Percentiles rank a stretch among this genome's conserved stretches.
Evolutionary conservation across 1,140 invertebrate genomes (phyloP).

Genomic region (Leptopilina clavipes): DNA sequence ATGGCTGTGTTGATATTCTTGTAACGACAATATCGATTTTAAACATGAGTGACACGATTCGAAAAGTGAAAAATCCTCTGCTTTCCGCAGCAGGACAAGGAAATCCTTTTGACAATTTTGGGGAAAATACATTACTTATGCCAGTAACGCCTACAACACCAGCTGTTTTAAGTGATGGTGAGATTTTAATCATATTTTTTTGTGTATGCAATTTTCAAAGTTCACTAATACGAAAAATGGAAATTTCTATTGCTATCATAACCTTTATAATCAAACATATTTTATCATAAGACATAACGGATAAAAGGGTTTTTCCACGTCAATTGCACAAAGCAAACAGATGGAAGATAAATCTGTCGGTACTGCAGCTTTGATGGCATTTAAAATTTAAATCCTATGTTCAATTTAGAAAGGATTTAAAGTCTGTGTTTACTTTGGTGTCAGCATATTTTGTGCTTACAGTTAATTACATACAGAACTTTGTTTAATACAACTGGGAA

Average conservation of each 20-base stretch:
- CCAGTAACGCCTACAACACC: slow-evolving; percentile 70
- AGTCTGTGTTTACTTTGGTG: too few relatives aligned
- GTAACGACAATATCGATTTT: slow-evolving; percentile 47
- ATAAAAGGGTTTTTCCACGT: not conserved
- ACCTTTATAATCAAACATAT: not conserved
- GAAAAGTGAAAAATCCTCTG: slow-evolving; percentile 70
- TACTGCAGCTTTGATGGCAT: slow-evolving; percentile 9
- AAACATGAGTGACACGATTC: slow-evolving; percentile 63
- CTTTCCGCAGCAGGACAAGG: slow-evolving; percentile 69
- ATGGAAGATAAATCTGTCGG: slow-evolving; percentile 28
- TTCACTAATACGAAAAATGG: slow-evolving; percentile 12
- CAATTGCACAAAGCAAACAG: slow-evolving; percentile 1
- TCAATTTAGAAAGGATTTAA: not conserved
- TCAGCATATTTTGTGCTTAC: too few relatives aligned
- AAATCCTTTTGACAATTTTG: slow-evolving; percentile 68
- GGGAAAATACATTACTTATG: slow-evolving; percentile 65
- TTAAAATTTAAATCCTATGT: slow-evolving; percentile 14
- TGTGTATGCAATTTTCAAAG: slow-evolving; percentile 53
- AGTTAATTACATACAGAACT: too few relatives aligned
- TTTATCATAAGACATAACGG: not conserved
- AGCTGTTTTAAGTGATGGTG: slow-evolving; percentile 67
- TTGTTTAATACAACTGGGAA: too few relatives aligned
- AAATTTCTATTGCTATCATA: slow-evolving; percentile 33
- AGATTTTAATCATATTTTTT: slow-evolving; percentile 49
- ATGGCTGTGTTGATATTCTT: slow-evolving; percentile 55